A percentile compares a stretch with the other conserved stretches of the same genome.
Evolutionary conservation across 2,113 vertebrate species (phyloP).

Genomic region (Ptilonorhynchus violaceus): DNA sequence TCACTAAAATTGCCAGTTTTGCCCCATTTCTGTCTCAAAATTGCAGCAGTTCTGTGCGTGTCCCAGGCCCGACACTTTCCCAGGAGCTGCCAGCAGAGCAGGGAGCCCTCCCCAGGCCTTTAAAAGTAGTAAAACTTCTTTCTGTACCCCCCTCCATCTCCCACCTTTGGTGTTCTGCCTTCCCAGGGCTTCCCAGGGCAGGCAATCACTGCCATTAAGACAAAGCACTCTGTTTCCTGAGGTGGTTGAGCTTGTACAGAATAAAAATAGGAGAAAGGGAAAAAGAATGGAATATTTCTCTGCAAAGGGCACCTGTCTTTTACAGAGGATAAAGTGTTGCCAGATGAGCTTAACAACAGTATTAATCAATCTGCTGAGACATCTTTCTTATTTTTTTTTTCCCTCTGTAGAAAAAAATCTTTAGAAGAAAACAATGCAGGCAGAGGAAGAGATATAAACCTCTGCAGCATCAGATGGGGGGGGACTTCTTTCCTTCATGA

Average conservation of each 20-base stretch:
- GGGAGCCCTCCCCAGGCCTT: background rate
- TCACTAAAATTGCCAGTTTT: background rate
- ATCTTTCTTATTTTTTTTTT: background rate
- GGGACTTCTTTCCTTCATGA: background rate
- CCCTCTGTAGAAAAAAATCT: background rate
- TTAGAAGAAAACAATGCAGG: background rate
- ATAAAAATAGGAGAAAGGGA: background rate
- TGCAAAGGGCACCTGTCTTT: conserved; percentile 49
- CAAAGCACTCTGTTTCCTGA: background rate
- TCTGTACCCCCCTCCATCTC: background rate
- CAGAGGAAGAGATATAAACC: background rate
- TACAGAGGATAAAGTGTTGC: background rate
- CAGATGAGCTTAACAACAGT: background rate
- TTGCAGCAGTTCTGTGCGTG: rapidly evolving
- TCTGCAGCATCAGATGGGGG: background rate
- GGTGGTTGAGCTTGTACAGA: background rate
- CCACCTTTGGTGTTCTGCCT: background rate
- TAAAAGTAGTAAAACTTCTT: background rate
- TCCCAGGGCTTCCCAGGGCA: background rate
- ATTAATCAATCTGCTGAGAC: background rate
- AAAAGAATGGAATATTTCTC: background rate
- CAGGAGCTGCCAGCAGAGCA: background rate
- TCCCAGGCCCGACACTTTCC: background rate
- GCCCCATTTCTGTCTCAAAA: background rate
- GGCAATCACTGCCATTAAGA: conserved; percentile 28